phyloP scores from a whole-genome alignment of 2,888 invertebrate species.

The Cephus nigrinus region DNA sequence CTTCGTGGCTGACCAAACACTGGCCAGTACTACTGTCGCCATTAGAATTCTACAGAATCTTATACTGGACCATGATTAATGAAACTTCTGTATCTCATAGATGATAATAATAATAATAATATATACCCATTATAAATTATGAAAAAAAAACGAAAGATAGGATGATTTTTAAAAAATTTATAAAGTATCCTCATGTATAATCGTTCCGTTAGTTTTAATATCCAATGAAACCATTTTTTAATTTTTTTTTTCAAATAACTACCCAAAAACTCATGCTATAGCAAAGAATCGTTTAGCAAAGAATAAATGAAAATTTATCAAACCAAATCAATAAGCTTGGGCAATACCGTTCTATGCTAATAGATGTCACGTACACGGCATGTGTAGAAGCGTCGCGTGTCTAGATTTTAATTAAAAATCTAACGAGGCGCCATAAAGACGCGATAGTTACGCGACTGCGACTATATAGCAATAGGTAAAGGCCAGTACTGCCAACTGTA shows the following conservation, averaged over 20 bases:
- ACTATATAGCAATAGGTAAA: background rate
- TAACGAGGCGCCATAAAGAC: slow-evolving; percentile 14
- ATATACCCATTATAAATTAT: background rate
- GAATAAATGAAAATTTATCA: background rate
- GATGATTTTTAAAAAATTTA: too few species aligned
- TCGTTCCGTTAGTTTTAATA: too few species aligned
- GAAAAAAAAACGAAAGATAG: too few species aligned
- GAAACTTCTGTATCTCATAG: background rate
- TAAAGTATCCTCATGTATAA: too few species aligned
- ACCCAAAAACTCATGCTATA: too few species aligned
- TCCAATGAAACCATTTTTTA: too few species aligned
- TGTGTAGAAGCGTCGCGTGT: background rate
- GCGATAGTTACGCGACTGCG: background rate
- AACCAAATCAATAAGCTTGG: background rate
- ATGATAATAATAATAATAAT: background rate
- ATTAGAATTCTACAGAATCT: background rate
- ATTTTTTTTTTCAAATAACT: too few species aligned
- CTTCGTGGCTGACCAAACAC: background rate
- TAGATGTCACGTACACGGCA: background rate
- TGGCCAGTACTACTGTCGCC: background rate
- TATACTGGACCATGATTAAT: background rate
- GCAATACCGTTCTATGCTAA: background rate
- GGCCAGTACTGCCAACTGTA: background rate
- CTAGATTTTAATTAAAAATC: slow-evolving; percentile 19
- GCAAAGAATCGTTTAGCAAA: too few species aligned